Evolutionary conservation across 2,113 vertebrate genomes (phyloP), one percentile per base, ranked within the genome.

Genomic region (Spheniscus mendiculus): DNA sequence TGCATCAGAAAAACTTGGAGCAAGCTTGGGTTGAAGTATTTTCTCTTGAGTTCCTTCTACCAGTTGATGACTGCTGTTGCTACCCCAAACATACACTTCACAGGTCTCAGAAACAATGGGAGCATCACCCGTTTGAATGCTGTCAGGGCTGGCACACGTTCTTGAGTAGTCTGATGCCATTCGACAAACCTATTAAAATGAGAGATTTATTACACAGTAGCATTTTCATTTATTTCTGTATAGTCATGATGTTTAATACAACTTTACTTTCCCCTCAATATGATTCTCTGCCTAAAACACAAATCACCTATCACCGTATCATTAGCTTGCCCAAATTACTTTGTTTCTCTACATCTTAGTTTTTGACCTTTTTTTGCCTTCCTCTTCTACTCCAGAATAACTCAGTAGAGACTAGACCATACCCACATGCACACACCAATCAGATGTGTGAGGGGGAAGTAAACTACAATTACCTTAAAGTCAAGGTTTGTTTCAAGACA

Each of bases 61-160:
- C 79, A 99, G 95, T 52, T 99, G 99, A 90, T 99, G 99, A 59
- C 99, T 99, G 97, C 99, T 99, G 95, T 99, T 99, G 74, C 99
- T 99, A 19, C 99, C 98, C 99, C 98, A 99, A 19, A 99, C 98
- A 49, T 99, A 99, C 3, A 99, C 99, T 96, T 99, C 99, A 42
- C 99, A 99, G 45, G 99, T 99, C 95, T 99, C 99, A 0, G 99
- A 99, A 93, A 99, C 98, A 40, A 99, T 97, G 12, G 99, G 99
- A 3, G 98, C 98, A 90, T 99, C 99, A 0, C 99, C 99, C 0
- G 99, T 99, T 97, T 99, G 99, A 53, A 99, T 99, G 97, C 99
- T 99, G 95, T 99, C 99, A 10, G 99, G 99, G 88, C 99, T 99
- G n/a, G 99, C 99, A 88, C 99, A 99, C 0, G 99, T 99, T 90